phyloP scores from a whole-genome alignment of 2,888 invertebrate species.

The Dendrolimus houi region DNA sequence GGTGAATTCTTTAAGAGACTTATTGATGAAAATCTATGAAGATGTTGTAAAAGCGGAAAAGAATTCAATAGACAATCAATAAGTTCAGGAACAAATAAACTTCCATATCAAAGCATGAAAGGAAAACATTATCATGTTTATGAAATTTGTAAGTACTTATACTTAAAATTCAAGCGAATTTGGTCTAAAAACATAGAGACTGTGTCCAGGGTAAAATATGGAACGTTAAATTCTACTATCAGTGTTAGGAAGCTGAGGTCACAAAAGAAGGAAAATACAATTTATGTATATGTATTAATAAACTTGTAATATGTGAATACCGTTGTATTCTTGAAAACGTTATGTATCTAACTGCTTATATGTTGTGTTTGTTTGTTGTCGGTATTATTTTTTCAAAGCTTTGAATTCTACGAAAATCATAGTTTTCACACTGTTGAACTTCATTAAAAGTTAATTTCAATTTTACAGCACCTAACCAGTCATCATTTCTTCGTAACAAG shows the following conservation, averaged over 20 bases:
- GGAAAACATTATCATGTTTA: conserved; percentile 28
- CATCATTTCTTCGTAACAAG: conserved; percentile 9
- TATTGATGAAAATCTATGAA: conserved; percentile 2
- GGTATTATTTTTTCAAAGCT: too few species aligned
- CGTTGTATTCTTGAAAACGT: too few species aligned
- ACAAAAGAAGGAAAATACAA: too few species aligned
- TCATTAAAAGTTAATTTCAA: neutral
- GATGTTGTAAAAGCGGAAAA: neutral
- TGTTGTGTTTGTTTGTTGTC: too few species aligned
- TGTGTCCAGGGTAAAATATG: neutral
- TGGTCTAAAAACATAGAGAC: conserved; percentile 3
- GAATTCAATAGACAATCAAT: neutral
- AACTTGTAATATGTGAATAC: too few species aligned
- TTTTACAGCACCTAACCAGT: conserved; percentile 20
- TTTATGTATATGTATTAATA: too few species aligned
- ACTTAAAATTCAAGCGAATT: conserved; percentile 3
- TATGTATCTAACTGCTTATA: too few species aligned
- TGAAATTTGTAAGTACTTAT: conserved; percentile 45
- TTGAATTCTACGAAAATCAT: too few species aligned
- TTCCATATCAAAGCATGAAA: conserved; percentile 6
- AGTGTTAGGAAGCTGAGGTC: neutral
- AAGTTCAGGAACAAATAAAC: neutral
- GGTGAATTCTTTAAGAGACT: conserved; percentile 2
- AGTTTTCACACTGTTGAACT: too few species aligned
- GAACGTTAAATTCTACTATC: neutral